Percentiles rank a stretch among this genome's conserved stretches.
These are phyloP conservation scores for Poecilia gillii DNA, from an alignment of 2,797 vertebrate species.

Conservation along the genomic window DNA sequence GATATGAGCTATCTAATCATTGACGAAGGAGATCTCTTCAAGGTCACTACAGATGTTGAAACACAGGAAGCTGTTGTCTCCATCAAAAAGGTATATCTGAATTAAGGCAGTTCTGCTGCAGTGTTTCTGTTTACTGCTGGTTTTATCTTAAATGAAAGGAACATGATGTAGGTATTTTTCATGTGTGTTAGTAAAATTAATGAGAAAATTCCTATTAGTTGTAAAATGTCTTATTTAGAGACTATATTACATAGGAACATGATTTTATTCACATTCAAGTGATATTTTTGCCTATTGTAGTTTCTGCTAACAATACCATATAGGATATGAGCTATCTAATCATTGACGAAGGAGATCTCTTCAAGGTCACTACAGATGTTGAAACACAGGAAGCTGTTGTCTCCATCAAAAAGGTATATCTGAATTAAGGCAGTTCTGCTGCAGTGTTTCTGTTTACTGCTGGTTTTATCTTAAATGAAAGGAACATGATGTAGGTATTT, in stretches of 20 bases:
- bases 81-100: constrained; percentile 88
- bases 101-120: not conserved
- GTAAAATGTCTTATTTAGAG: not conserved
- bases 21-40: constrained; percentile 89
- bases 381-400: constrained; percentile 94
- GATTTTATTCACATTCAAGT: not conserved
- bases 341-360: constrained; percentile 88
- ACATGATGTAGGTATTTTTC: not conserved
- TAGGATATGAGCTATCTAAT: constrained; percentile 94
- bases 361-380: constrained; percentile 91
- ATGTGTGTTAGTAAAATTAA: not conserved
- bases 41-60: constrained; percentile 89
- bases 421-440: not conserved
- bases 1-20: constrained; percentile 96
- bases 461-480: not conserved
- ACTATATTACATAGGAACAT: not conserved
- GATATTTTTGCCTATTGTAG: too few relatives aligned
- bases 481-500: not conserved
- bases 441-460: not conserved
- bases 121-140: not conserved
- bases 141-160: not conserved
- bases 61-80: constrained; percentile 94
- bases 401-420: constrained; percentile 88
- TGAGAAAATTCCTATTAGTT: not conserved
- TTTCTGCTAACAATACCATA: not conserved